Evolutionary conservation across 2,113 vertebrate species (phyloP).

Genomic region (Oenanthe oenanthe): DNA sequence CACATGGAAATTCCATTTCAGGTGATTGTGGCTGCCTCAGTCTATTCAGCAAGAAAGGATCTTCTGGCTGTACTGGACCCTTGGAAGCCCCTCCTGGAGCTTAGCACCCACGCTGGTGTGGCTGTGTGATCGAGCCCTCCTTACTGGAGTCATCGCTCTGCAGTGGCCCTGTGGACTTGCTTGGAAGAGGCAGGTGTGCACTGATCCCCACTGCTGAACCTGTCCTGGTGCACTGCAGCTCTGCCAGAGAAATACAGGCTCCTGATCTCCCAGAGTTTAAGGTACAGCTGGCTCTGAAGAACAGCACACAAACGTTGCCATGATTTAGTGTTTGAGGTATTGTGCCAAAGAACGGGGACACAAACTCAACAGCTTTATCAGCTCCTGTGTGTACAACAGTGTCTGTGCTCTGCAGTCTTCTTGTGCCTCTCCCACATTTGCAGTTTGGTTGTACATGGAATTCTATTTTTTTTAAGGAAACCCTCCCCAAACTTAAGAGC

Average conservation of each 20-base stretch:
- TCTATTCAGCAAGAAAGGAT: background rate
- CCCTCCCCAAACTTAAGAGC: background rate
- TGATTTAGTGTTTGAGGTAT: background rate
- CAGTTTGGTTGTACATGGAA: background rate
- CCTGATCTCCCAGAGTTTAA: background rate
- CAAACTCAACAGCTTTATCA: background rate
- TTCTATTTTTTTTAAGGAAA: background rate
- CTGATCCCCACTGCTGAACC: background rate
- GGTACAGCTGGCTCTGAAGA: background rate
- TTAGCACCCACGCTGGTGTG: background rate
- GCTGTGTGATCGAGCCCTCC: background rate
- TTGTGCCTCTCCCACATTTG: background rate
- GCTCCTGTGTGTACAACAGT: background rate
- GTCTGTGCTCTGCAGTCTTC: background rate
- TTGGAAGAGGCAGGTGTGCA: background rate
- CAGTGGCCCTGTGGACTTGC: background rate
- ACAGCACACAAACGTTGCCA: background rate
- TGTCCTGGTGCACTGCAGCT: background rate
- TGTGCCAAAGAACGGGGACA: background rate
- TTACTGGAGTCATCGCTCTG: background rate
- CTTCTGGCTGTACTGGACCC: background rate
- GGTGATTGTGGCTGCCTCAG: background rate
- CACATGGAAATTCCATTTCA: background rate
- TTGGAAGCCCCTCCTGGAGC: rapidly evolving
- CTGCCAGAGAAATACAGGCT: background rate